Percentiles rank a stretch among this genome's conserved stretches.
phyloP scores from a whole-genome alignment of 2,113 vertebrate genomes.

The Epinephelus fuscoguttatus region DNA sequence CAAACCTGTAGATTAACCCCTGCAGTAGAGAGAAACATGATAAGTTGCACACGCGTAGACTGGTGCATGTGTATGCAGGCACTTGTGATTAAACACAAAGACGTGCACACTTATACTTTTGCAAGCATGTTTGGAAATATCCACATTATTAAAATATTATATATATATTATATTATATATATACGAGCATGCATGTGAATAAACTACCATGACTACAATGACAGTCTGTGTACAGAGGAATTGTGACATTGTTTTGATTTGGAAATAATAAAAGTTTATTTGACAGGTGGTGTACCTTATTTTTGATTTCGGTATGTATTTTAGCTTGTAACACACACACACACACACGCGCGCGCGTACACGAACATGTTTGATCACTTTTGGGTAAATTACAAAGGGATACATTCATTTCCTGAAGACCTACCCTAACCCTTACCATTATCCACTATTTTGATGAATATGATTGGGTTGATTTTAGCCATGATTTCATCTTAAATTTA shows the following conservation, averaged over 20 bases:
- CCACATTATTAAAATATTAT: background rate
- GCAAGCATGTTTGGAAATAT: background rate
- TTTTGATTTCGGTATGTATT: background rate
- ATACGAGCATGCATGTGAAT: constrained; percentile 11
- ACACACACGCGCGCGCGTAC: background rate
- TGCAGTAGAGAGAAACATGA: constrained; percentile 16
- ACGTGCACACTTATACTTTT: background rate
- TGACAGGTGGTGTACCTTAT: constrained; percentile 10
- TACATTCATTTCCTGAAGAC: too few species aligned
- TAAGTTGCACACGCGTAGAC: background rate
- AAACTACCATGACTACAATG: background rate
- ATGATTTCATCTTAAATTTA: too few species aligned
- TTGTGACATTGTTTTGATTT: constrained; percentile 22
- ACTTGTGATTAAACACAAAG: constrained; percentile 3
- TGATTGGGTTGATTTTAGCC: too few species aligned
- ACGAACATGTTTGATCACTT: background rate
- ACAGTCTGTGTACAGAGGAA: constrained; percentile 9
- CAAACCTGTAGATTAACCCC: background rate
- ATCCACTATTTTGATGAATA: too few species aligned
- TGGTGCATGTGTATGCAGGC: background rate
- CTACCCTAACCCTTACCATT: too few species aligned
- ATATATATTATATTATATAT: too few species aligned
- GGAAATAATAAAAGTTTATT: constrained; percentile 28
- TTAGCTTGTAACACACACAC: background rate
- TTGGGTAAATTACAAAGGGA: too few species aligned